Evolutionary conservation across 2,888 invertebrate species (phyloP).

Genomic region (Melinopterus prodromus): DNA sequence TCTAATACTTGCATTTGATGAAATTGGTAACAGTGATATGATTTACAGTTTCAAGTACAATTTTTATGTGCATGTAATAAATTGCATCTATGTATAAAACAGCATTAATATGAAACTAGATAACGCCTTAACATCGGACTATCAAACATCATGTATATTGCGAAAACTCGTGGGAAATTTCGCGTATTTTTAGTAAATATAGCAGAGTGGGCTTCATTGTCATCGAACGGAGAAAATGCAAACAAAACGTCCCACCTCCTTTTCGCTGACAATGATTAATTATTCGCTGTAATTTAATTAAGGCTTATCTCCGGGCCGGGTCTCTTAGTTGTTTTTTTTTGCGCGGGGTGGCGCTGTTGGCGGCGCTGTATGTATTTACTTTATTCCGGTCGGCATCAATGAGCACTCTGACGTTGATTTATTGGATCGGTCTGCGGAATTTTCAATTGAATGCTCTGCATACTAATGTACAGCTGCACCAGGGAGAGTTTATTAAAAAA

Average conservation of each 20-base stretch:
- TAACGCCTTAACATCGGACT: no score
- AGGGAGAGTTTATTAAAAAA: neutral
- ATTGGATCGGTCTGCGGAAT: conserved; percentile 24
- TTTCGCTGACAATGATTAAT: conserved; percentile 31
- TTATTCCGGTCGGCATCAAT: conserved; percentile 25
- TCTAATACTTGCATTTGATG: no score
- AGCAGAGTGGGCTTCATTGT: neutral
- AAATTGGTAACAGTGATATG: no score
- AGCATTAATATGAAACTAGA: no score
- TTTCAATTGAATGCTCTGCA: conserved; percentile 17
- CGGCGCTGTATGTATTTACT: conserved; percentile 18
- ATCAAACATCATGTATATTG: no score
- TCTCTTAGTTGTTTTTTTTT: conserved; percentile 17
- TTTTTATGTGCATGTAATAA: no score
- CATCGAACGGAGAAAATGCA: conserved; percentile 14
- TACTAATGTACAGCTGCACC: neutral
- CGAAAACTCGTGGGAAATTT: no score
- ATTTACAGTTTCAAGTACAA: no score
- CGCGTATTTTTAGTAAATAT: neutral
- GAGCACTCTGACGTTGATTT: conserved; percentile 24
- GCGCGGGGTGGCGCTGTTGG: neutral
- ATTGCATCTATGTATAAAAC: no score
- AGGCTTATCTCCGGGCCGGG: conserved; percentile 28
- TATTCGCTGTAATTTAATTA: conserved; percentile 32
- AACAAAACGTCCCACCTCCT: conserved; percentile 16